Evolutionary conservation across 1,140 invertebrate species (phyloP).

Genomic region (Cydia fagiglandana): DNA sequence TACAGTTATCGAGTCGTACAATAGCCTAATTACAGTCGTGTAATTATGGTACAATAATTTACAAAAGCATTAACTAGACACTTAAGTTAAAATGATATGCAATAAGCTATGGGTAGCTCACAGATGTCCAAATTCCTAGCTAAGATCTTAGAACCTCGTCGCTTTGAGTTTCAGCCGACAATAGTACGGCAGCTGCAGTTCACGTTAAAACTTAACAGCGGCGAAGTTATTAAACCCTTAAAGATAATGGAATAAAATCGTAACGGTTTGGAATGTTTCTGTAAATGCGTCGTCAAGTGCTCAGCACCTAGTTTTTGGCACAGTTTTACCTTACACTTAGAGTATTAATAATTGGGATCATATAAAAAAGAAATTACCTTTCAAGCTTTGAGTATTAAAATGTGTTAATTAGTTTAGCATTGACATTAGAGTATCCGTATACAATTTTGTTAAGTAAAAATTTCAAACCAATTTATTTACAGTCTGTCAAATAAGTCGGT

Average conservation of each 20-base stretch:
- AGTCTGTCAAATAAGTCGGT: conserved; percentile 34
- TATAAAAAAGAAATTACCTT: conserved; percentile 6
- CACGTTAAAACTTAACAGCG: conserved; percentile 10
- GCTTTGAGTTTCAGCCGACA: background rate
- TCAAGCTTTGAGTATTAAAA: conserved; percentile 25
- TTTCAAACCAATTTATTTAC: conserved; percentile 35
- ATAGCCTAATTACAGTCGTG: conserved; percentile 67
- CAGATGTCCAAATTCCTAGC: conserved; percentile 34
- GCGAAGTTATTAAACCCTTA: conserved; percentile 5
- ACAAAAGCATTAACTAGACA: conserved; percentile 55
- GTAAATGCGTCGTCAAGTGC: conserved; percentile 27
- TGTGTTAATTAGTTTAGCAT: conserved; percentile 16
- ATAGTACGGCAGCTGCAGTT: background rate
- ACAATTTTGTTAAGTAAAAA: background rate
- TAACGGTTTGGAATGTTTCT: conserved; percentile 27
- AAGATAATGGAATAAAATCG: conserved; percentile 12
- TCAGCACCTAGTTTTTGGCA: conserved; percentile 31
- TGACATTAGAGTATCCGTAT: conserved; percentile 25
- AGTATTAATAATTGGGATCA: conserved; percentile 14
- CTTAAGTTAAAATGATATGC: conserved; percentile 75
- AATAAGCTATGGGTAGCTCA: conserved; percentile 69
- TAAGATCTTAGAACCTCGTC: conserved; percentile 26
- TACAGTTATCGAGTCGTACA: conserved; percentile 55
- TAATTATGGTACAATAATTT: conserved; percentile 77
- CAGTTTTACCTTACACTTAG: conserved; percentile 27